Base-by-base conservation (phyloP, 2,888 invertebrate species). In the Aleiodes alternator region DNA sequence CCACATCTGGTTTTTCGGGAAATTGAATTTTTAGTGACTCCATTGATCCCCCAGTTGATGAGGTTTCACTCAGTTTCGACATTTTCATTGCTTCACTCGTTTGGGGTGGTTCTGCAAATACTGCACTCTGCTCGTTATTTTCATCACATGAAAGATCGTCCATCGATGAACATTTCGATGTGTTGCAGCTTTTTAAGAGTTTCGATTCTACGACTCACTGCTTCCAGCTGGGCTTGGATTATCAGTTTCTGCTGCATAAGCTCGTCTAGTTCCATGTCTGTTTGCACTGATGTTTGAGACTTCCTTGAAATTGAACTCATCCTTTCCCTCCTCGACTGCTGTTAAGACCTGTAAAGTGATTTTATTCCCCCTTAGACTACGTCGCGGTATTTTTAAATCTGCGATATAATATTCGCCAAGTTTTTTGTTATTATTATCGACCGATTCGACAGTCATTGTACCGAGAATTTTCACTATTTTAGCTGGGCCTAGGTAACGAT, bases 321-420 rank as follows among this genome's bases (percentile, higher is more conserved):
- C 29, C 3, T 29, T 55, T 5, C 5, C 55, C 23, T 8, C 5
- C 16, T 16, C 16, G 55, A 23, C 16, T 8, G 11, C 56, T 56
- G 16, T 16, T 56, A 8, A 6, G 11, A 56, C 11, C 73, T 68
- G 56, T 57, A 29, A 66, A 14, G 23, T 12, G 14, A 68, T 73
- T 73, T 56, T 16, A 53, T 29, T 72, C 48, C 23, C 23, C 23
- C 16, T 74, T 55, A 74, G 70, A 14, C 64, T 78, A n/a, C 75
- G 68, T 3, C 75, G 68, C 0, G 78, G 76, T 12, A 78, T 78
- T 68, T 78, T 78, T 3, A 78, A 34, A 50, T 77, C 76, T 0
- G 72, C 50, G 3, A 73, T 57, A 50, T 75, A 75, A 48, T 78
- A 76, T 70, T 75, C 77, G 57, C 75, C 77, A 11, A 79, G 16